Conservation (phyloP, 1,140 invertebrate species). For the Batillaria attramentaria region DNA sequence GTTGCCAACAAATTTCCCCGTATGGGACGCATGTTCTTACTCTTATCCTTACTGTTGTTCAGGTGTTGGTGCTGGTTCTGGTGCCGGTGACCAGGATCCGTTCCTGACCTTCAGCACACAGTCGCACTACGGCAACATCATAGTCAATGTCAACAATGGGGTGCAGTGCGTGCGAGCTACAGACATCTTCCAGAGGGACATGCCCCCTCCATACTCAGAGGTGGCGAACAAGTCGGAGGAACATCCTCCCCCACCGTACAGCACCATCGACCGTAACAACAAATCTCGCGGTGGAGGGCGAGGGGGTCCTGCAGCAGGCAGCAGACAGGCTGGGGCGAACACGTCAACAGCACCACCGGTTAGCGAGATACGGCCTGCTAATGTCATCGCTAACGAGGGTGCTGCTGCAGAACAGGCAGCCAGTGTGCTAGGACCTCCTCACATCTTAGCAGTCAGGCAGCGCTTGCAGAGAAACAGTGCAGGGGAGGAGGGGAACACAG, state of each 20-base stretch:
- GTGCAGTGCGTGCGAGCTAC: slow-evolving; percentile 61
- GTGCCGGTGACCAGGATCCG: slow-evolving; percentile 53
- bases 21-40: neutral
- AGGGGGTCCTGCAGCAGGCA: slow-evolving; percentile 9
- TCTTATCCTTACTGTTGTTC: neutral
- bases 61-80: slow-evolving; percentile 23
- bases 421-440: slow-evolving; percentile 31
- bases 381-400: neutral
- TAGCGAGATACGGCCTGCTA: neutral
- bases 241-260: slow-evolving; percentile 62
- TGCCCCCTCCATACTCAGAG: slow-evolving; percentile 64
- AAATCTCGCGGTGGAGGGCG: slow-evolving; percentile 4
- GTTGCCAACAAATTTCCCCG: neutral
- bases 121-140: slow-evolving; percentile 62
- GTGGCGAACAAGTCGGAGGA: slow-evolving; percentile 43
- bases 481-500: slow-evolving; percentile 35
- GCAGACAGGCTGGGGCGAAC: neutral
- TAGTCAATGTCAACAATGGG: slow-evolving; percentile 67
- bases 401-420: neutral
- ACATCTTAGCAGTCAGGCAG: slow-evolving; percentile 19
- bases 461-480: slow-evolving; percentile 40
- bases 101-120: slow-evolving; percentile 53
- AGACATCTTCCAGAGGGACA: slow-evolving; percentile 51
- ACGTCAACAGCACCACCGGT: neutral
- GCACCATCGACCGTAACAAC: slow-evolving; percentile 61